Evolutionary conservation across 2,113 vertebrate genomes (phyloP), one percentile per base, ranked within the genome.

Genomic region (Trematocara macrostoma): DNA sequence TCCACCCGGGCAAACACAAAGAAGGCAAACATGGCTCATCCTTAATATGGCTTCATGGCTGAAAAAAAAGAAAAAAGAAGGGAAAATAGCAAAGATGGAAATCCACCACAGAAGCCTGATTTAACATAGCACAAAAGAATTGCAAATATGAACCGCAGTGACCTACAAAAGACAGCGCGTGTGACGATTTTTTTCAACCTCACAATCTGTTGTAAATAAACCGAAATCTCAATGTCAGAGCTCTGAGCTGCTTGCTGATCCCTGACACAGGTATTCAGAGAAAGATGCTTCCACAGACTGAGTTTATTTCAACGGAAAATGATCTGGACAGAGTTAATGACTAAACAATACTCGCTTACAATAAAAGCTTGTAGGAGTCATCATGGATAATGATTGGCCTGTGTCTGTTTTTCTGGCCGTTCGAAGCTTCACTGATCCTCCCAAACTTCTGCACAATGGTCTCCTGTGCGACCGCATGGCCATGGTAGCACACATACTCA

Each of bases 111-210:
- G 42, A 84, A 83, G 74, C 71, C 84, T 8, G 78, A 88, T 89
- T 92, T 88, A 84, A 82, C 79, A 18, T n/a, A 1, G 14, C 69
- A 93, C 69, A 89, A 85, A 84, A 64, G 47, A 88, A 80, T 42
- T 55, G 52, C 42, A 88, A 87, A 87, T 79, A 45, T 52, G 59
- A 84, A 79, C 34, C 2, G 9, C 82, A 53, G 49, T 61, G 26
- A 71, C 89, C 42, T 86, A 82, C 82, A 86, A 88, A 76, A 85
- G 49, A 52, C 7, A 4, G 6, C 3, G 15, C 12, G n/a, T 81
- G 35, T 51, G 38, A n/a, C 61, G 74, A 2, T 64, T 16, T 45
- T 71, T 64, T 85, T 92, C 74, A 42, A 57, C 69, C 38, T 84
- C 34, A 3, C 15, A 16, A 6, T 82, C 38, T 89, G 42, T 79